A percentile compares a stretch with the other conserved stretches of the same genome.
phyloP scores from a whole-genome alignment of 1,140 invertebrate species.

The Zaprionus ornatus region DNA sequence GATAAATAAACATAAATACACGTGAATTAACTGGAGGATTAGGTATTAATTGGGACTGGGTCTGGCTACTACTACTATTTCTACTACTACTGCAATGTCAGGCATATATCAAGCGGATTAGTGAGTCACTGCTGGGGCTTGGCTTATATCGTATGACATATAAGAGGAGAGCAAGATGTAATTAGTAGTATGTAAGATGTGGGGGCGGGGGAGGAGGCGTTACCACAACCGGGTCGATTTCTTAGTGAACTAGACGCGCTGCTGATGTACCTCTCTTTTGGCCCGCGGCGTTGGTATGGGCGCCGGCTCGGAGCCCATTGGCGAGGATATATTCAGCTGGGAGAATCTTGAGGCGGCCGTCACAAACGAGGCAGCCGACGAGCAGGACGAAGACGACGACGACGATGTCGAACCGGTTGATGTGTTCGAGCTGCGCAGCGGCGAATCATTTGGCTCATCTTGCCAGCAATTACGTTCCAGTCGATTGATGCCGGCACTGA shows the following conservation, averaged over 20 bases:
- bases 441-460: constrained; percentile 55
- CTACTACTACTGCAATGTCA: constrained; percentile 11
- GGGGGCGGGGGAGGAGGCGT: constrained; percentile 16
- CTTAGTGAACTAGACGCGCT: constrained; percentile 58
- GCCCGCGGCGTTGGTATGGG: constrained; percentile 74
- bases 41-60: not conserved
- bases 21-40: not conserved
- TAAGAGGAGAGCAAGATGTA: constrained; percentile 39
- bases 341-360: constrained; percentile 77
- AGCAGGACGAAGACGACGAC: constrained; percentile 67
- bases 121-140: constrained; percentile 5
- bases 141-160: constrained; percentile 17
- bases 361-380: constrained; percentile 75
- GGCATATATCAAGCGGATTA: constrained; percentile 31
- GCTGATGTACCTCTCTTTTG: constrained; percentile 82
- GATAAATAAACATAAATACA: constrained; percentile 30
- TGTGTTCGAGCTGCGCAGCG: constrained; percentile 64
- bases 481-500: constrained; percentile 71
- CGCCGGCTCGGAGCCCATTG: constrained; percentile 52
- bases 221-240: constrained; percentile 61
- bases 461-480: constrained; percentile 77
- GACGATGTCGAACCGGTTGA: constrained; percentile 50
- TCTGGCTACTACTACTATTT: constrained; percentile 25
- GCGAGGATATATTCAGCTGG: constrained; percentile 59
- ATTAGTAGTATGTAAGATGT: constrained; percentile 52